Percentiles rank a stretch among this genome's conserved stretches.
These are phyloP conservation scores for Eristalis tenax DNA, from an alignment of 2,888 invertebrate genomes.

Conservation along the genomic window DNA sequence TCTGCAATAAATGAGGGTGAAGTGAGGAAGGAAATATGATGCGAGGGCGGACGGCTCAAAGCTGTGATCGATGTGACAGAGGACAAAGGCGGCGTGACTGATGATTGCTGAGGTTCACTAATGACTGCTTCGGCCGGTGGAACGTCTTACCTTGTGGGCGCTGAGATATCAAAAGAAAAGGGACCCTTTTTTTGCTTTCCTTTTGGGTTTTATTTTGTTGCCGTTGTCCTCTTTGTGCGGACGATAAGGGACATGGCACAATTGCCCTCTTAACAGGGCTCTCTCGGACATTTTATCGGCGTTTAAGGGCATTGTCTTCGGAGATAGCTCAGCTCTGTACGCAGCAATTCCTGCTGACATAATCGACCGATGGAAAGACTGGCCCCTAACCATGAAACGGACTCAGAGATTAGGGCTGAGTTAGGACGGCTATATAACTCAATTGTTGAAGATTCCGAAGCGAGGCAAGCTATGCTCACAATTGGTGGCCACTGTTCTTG, in stretches of 20 bases:
- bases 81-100: background rate
- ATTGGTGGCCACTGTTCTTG: no score
- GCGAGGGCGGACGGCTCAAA: background rate
- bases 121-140: background rate
- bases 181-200: background rate
- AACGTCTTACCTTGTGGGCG: background rate
- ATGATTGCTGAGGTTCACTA: background rate
- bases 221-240: background rate
- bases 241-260: background rate
- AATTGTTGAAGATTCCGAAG: background rate
- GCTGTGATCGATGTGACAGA: slow-evolving; percentile 33
- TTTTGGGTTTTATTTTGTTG: background rate
- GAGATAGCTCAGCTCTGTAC: background rate
- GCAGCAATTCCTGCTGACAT: background rate
- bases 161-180: background rate
- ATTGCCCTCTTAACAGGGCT: background rate
- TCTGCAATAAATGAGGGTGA: slow-evolving; percentile 9
- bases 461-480: no score
- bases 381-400: background rate
- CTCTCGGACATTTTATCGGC: background rate
- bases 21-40: background rate
- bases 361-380: background rate
- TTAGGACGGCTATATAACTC: background rate
- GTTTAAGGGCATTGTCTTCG: background rate
- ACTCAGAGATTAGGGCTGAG: background rate